These are phyloP conservation scores for Galeruca laticollis DNA, from an alignment of 2,888 invertebrate genomes.

Conservation along the genomic window DNA sequence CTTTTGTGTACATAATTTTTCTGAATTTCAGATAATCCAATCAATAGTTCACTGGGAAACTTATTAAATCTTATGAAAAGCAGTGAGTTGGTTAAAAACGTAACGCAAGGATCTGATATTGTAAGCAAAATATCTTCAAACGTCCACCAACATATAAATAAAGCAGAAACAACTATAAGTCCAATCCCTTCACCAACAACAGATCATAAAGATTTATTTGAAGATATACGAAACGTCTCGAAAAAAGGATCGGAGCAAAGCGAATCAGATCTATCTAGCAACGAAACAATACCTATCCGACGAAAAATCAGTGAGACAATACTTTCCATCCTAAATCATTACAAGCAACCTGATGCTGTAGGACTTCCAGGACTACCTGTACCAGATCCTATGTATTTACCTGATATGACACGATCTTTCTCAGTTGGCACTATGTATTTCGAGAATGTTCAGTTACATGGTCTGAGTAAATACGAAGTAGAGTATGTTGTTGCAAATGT, in stretches of 20 bases:
- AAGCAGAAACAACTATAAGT: neutral
- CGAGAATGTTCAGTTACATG: constrained; percentile 75
- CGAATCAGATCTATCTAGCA: neutral
- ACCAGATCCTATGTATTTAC: constrained; percentile 85
- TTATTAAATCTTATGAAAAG: neutral
- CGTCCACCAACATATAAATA: neutral
- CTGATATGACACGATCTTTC: constrained; percentile 80
- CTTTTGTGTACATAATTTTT: neutral
- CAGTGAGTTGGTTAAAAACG: neutral
- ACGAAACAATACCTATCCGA: constrained; percentile 65
- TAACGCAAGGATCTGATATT: neutral
- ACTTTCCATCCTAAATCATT: constrained; percentile 79
- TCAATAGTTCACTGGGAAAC: neutral
- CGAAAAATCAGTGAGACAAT: constrained; percentile 80
- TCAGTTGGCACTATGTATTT: constrained; percentile 73
- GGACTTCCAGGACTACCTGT: constrained; percentile 84
- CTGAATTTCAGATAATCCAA: neutral
- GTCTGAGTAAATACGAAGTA: constrained; percentile 83
- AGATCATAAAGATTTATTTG: neutral
- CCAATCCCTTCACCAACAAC: neutral
- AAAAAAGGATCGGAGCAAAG: constrained; percentile 8
- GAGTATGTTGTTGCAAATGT: constrained; percentile 79
- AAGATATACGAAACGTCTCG: neutral
- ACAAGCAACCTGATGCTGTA: constrained; percentile 82
- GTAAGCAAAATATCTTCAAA: neutral